Conservation (phyloP, 2,888 invertebrate genomes). For the Caenorhabditis virilis region DNA sequence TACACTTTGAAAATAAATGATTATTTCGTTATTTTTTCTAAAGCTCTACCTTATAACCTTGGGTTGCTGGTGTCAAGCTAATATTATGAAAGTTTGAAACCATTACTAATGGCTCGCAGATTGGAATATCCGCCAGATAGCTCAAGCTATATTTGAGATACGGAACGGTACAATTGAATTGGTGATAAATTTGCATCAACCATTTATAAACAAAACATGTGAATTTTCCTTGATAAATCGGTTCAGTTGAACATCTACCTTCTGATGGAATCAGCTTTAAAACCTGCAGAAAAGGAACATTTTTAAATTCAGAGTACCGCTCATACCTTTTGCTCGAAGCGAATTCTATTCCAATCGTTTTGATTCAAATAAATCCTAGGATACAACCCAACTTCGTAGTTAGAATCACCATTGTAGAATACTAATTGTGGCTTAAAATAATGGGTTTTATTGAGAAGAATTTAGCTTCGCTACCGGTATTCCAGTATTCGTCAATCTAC, state of each 20-base stretch:
- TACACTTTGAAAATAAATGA: conserved; percentile 25
- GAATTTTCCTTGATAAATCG: conserved; percentile 36
- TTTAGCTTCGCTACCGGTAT: too few species aligned
- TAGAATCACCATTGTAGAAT: conserved; percentile 40
- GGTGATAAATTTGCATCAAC: conserved; percentile 35
- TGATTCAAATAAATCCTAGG: conserved; percentile 46
- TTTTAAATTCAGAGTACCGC: neutral
- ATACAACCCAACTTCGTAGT: conserved; percentile 33
- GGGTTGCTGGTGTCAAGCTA: conserved; percentile 29
- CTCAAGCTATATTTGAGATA: conserved; percentile 36
- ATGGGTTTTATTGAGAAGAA: neutral
- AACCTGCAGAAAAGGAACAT: neutral
- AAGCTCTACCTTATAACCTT: conserved; percentile 25
- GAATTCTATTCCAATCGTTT: conserved; percentile 44
- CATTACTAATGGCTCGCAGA: conserved; percentile 37
- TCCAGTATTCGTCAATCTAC: conserved; percentile 31
- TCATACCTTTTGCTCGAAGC: conserved; percentile 30
- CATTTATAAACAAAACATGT: conserved; percentile 47
- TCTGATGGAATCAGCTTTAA: conserved; percentile 20
- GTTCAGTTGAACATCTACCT: conserved; percentile 22
- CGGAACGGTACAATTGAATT: conserved; percentile 45
- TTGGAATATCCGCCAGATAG: conserved; percentile 20
- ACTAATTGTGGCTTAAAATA: conserved; percentile 39
- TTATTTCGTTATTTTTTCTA: too few species aligned
- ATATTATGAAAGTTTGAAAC: conserved; percentile 37